Base-by-base conservation (phyloP, 2,113 vertebrate species). In the Cavia aperea region DNA sequence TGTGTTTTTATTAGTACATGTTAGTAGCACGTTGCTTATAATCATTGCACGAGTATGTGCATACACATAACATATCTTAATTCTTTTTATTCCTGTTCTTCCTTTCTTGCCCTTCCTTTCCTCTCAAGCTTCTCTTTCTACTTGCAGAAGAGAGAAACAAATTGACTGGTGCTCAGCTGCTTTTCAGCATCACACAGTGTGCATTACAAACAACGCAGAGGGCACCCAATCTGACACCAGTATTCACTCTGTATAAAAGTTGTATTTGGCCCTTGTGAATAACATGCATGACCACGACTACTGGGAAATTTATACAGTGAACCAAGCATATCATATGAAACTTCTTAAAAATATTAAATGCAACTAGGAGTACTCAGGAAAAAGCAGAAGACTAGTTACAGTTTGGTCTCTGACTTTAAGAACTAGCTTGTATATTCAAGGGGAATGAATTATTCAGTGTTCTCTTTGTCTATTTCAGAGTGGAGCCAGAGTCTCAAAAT, bases 241-340 rank as follows among this genome's bases (percentile, higher is more conserved):
- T 46, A 23, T 73, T 23, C 3, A 56, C 2, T 72, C 7, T 23
- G 36, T 26, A 26, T 43, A 29, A 31, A 63, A 85, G 23, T 2
- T 63, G 3, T 39, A 15, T 1, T 21, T 16, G 54, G 19, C 5
- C 10, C 2, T 70, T 83, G 7, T 23, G 14, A 81, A 56, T 11
- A 73, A 9, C 9, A 39, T 1, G 0, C 5, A 39, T 49, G 1
- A 68, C 54, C 26, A 68, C 13, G 1, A 5, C 8, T 83, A 12
- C 16, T 66, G 1, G 9, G 65, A 78, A 72, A 73, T 73, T 66
- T 62, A 62, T 4, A 51, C 12, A 75, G 31, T 68, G 4, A 81
- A 8, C 1, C 43, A 63, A n/a, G 1, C 13, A 36, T 54, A 5
- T 1, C 43, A 14, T 49, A 23, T 1, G 62, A 3, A 1, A 78